phyloP scores from a whole-genome alignment of 2,797 vertebrate species.

The Sebastolobus altivelis region DNA sequence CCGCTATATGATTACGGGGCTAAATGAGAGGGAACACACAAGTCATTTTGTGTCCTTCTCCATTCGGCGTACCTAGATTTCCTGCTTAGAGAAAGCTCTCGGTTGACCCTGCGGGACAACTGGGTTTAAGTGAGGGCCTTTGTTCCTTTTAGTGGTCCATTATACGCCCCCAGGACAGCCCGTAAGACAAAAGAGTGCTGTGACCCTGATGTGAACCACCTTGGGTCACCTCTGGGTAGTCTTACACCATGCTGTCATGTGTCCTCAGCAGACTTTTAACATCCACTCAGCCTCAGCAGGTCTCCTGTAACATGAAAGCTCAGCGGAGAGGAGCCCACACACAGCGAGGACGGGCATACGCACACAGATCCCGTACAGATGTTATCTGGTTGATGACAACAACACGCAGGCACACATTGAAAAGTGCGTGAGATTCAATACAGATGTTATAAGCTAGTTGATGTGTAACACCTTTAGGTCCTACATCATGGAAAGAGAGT shows the following conservation, averaged over 20 bases:
- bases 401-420: conserved; percentile 8
- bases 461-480: conserved; percentile 40
- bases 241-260: conserved; percentile 58
- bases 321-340: conserved; percentile 45
- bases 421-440: conserved; percentile 41
- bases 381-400: conserved; percentile 39
- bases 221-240: conserved; percentile 56
- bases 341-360: conserved; percentile 20
- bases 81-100: conserved; percentile 67
- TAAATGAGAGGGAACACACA: conserved; percentile 68
- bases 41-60: conserved; percentile 62
- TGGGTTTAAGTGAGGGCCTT: conserved; percentile 64
- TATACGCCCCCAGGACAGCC: conserved; percentile 41
- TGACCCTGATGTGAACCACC: conserved; percentile 71
- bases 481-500: conserved; percentile 36
- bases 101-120: conserved; percentile 52
- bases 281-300: conserved; percentile 49
- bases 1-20: conserved; percentile 68
- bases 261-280: conserved; percentile 50
- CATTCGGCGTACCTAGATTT: conserved; percentile 57
- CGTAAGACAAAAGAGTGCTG: conserved; percentile 63
- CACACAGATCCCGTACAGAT: conserved; percentile 46
- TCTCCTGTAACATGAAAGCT: conserved; percentile 36
- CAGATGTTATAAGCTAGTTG: conserved; percentile 45
- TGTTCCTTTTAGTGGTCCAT: conserved; percentile 69